Percentiles rank a stretch among this genome's conserved stretches.
phyloP scores from a whole-genome alignment of 1,140 invertebrate species.

The Caenorhabditis elegans region WBcel235 BX284605.5:9537001-9537500 shows the following conservation, averaged over 20 bases:
- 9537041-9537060: background rate
- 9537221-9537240: background rate
- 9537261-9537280: background rate
- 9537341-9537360: background rate
- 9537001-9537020: background rate
- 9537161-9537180: background rate
- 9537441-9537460: background rate
- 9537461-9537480: background rate
- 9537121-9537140: background rate
- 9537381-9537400: background rate
- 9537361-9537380: background rate
- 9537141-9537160: background rate
- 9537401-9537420: background rate
- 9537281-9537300: background rate
- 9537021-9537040: background rate
- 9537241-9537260: background rate
- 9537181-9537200: background rate
- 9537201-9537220: background rate
- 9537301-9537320: background rate
- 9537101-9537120: background rate
- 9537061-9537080: background rate
- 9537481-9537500: background rate
- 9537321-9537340: background rate
- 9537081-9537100: background rate
- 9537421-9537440: background rate